Evolutionary conservation across 2,888 invertebrate genomes (phyloP).

Genomic region (Rhamnusium bicolor): DNA sequence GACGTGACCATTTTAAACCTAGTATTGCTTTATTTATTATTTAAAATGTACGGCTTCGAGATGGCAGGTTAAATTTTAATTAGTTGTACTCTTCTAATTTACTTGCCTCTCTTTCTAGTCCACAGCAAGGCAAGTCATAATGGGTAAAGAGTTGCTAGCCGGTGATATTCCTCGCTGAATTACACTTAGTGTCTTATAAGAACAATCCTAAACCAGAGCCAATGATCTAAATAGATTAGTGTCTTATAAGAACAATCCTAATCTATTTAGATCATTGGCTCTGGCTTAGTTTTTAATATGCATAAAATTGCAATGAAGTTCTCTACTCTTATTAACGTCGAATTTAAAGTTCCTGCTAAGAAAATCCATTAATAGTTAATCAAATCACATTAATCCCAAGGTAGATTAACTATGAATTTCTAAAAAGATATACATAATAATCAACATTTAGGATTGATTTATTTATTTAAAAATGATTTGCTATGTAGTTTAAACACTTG

Average conservation of each 20-base stretch:
- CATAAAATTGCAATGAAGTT: not conserved
- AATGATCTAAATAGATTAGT: not conserved
- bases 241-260: not conserved
- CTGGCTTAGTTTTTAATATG: not conserved
- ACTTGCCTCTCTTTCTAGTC: not conserved
- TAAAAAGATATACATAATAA: no score
- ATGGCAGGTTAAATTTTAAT: conserved; percentile 13
- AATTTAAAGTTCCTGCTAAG: no score
- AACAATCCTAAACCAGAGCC: not conserved
- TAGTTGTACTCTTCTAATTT: not conserved
- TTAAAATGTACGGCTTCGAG: not conserved
- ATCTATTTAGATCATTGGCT: not conserved
- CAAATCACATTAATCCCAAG: no score
- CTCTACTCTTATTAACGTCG: not conserved
- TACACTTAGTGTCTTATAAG: not conserved
- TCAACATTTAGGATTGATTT: no score
- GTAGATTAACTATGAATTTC: no score
- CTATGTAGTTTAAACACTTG: no score
- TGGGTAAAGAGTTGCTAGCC: not conserved
- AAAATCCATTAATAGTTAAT: no score
- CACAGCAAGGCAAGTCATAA: not conserved
- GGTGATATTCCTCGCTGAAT: not conserved
- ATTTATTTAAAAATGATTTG: no score
- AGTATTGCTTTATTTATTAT: conserved; percentile 1
- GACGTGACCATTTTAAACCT: conserved; percentile 17